phyloP scores from a whole-genome alignment of 1,140 invertebrate genomes.

The Drosophila hydei region DNA sequence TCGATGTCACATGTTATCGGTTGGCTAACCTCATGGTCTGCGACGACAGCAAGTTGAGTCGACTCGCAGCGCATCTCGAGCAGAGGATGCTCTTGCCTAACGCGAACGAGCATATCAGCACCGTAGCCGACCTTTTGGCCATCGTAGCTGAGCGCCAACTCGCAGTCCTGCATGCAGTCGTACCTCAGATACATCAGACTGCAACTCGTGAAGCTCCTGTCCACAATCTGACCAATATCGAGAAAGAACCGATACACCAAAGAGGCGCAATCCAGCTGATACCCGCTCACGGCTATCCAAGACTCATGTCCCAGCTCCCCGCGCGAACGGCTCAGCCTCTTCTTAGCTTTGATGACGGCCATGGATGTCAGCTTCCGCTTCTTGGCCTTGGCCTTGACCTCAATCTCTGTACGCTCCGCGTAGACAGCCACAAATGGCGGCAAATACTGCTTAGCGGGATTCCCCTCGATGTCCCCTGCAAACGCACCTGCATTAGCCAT shows the following conservation, averaged over 20 bases:
- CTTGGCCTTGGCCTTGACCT: too few species aligned
- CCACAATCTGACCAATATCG: slow-evolving; percentile 49
- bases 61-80: not conserved
- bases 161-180: slow-evolving; percentile 26
- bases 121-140: slow-evolving; percentile 57
- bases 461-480: not conserved
- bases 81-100: slow-evolving; percentile 33
- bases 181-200: slow-evolving; percentile 62
- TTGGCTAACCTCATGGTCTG: not conserved
- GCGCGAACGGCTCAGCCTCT: not conserved
- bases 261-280: not conserved
- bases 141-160: slow-evolving; percentile 58
- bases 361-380: not conserved
- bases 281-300: slow-evolving; percentile 59
- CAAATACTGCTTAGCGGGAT: not conserved
- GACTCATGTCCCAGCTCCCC: slow-evolving; percentile 16
- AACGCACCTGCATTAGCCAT: not conserved
- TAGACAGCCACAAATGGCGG: slow-evolving; percentile 1
- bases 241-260: slow-evolving; percentile 55
- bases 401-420: not conserved
- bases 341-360: not conserved
- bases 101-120: slow-evolving; percentile 50
- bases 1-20: slow-evolving; percentile 3
- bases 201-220: slow-evolving; percentile 20
- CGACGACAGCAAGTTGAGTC: too few species aligned